phyloP scores from a whole-genome alignment of 2,113 vertebrate genomes.

The Spea multiplicata region DNA sequence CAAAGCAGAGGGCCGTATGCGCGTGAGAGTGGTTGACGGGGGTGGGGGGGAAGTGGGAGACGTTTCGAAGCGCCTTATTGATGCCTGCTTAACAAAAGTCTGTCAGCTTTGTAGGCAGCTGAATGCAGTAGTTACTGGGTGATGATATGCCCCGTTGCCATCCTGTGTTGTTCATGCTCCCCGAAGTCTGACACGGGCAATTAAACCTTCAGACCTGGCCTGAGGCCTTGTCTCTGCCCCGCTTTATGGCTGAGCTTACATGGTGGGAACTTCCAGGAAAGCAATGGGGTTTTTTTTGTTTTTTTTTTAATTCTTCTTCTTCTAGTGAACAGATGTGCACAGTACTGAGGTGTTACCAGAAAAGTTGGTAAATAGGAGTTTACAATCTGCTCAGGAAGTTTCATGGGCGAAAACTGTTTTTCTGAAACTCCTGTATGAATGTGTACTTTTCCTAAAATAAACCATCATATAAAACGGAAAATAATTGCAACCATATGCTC shows the following conservation, averaged over 20 bases:
- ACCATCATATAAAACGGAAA: too few species aligned
- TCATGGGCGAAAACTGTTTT: too few species aligned
- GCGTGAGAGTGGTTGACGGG: conserved; percentile 58
- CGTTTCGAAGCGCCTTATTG: conserved; percentile 79
- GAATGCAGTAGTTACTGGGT: conserved; percentile 49
- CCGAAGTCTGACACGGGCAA: conserved; percentile 6
- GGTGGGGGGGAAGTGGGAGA: conserved; percentile 65
- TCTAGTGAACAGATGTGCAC: background rate
- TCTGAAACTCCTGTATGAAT: too few species aligned
- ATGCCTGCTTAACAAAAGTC: conserved; percentile 69
- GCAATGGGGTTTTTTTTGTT: background rate
- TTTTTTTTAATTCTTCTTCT: too few species aligned
- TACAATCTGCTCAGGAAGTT: background rate
- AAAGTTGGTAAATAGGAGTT: background rate
- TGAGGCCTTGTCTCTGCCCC: background rate
- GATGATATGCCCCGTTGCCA: conserved; percentile 34
- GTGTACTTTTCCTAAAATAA: too few species aligned
- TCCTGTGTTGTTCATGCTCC: background rate
- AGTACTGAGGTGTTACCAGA: background rate
- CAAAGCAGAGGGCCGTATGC: background rate
- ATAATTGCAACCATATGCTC: too few species aligned
- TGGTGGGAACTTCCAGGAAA: background rate
- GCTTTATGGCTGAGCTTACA: background rate
- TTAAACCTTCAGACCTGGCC: conserved; percentile 3
- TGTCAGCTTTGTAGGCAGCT: conserved; percentile 63